Conservation (phyloP, 2,113 vertebrate species). For the Microtus oregoni region DNA sequence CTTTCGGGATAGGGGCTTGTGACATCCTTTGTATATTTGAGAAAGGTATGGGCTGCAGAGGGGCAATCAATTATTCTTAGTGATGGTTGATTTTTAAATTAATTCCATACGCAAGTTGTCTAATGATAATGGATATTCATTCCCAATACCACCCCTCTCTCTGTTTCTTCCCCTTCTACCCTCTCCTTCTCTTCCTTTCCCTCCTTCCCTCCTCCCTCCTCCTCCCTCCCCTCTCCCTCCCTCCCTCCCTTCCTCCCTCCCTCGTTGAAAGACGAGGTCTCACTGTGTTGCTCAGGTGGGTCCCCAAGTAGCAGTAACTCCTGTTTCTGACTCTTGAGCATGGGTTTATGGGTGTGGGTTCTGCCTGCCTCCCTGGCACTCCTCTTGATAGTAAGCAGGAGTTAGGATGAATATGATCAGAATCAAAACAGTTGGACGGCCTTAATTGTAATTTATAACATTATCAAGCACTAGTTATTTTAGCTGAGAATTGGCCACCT, state of each 20-base stretch:
- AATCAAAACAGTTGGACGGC: neutral
- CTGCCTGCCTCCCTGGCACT: neutral
- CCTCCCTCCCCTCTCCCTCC: neutral
- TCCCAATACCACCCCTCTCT: neutral
- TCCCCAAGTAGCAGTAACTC: neutral
- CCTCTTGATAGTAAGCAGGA: neutral
- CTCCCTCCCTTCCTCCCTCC: fast-evolving
- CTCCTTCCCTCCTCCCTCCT: too few species aligned
- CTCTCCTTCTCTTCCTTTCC: too few species aligned
- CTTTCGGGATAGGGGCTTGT: neutral
- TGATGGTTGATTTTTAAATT: neutral
- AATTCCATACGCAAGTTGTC: fast-evolving
- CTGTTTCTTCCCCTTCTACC: too few species aligned
- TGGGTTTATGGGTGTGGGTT: too few species aligned
- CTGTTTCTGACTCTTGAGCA: neutral
- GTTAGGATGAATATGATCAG: neutral
- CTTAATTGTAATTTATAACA: neutral
- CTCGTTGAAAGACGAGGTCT: neutral
- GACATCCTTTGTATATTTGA: neutral
- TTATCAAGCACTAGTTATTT: neutral
- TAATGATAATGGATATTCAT: neutral
- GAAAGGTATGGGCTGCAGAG: neutral
- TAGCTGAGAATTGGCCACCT: neutral
- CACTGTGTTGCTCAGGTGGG: neutral
- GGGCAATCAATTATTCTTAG: fast-evolving